These are phyloP conservation scores for Tapirus terrestris DNA, from an alignment of 2,113 vertebrate species.

Conservation along the genomic window DNA sequence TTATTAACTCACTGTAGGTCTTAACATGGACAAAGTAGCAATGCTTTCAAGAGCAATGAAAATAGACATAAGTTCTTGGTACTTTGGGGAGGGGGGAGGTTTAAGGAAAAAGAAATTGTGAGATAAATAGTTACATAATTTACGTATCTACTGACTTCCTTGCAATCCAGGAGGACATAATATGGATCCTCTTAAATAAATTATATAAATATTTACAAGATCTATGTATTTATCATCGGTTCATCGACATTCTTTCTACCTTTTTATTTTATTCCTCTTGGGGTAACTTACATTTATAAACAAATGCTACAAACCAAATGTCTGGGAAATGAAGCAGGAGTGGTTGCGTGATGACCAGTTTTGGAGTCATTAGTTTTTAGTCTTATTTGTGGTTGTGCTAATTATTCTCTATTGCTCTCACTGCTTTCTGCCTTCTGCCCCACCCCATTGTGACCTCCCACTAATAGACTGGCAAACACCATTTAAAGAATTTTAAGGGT, in stretches of 20 bases:
- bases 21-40: not conserved
- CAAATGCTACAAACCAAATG: not conserved
- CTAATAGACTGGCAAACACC: not conserved
- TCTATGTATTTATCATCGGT: not conserved
- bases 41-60: constrained; percentile 4
- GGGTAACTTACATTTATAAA: not conserved
- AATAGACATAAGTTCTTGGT: not conserved
- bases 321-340: not conserved
- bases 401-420: not conserved
- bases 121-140: not conserved
- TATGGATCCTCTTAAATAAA: not conserved
- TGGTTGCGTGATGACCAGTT: not conserved
- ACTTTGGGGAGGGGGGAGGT: not conserved
- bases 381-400: not conserved
- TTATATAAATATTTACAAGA: not conserved
- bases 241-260: not conserved
- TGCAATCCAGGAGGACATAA: not conserved
- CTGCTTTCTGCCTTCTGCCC: not conserved
- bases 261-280: not conserved
- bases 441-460: not conserved
- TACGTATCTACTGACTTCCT: not conserved
- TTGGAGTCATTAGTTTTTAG: not conserved
- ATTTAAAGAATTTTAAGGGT: not conserved
- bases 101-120: not conserved
- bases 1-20: not conserved